phyloP scores from a whole-genome alignment of 2,113 vertebrate genomes.

The Paradoxurus hermaphroditus region DNA sequence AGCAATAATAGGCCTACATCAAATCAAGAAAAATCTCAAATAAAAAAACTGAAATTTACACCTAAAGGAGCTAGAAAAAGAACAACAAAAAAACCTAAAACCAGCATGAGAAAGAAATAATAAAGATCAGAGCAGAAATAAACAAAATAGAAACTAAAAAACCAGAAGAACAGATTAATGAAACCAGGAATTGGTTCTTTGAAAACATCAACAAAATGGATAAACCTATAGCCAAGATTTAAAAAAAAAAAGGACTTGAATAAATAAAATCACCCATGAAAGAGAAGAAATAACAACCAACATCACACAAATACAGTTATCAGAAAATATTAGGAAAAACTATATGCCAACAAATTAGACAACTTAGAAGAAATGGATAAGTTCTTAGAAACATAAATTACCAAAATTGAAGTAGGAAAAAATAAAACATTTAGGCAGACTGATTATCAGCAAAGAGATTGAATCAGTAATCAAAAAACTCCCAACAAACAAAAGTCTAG shows the following conservation, averaged over 20 bases:
- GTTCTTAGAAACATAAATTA: background rate
- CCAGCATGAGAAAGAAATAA: background rate
- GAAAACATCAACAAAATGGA: background rate
- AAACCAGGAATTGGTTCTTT: background rate
- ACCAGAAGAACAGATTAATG: background rate
- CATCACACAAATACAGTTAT: background rate
- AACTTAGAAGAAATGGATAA: background rate
- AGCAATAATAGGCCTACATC: background rate
- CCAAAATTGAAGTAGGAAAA: background rate
- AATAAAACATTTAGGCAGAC: background rate
- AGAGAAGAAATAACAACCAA: background rate
- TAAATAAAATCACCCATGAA: background rate
- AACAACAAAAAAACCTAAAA: background rate
- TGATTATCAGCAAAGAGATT: no score
- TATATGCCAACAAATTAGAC: background rate
- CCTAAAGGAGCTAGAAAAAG: background rate
- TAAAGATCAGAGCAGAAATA: background rate
- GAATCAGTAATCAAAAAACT: no score
- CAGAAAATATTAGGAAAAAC: background rate
- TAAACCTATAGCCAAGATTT: background rate
- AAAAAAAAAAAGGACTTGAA: background rate
- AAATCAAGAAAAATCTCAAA: background rate
- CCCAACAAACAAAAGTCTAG: no score
- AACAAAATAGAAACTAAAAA: background rate
- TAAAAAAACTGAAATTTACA: background rate